A percentile compares a stretch with the other conserved stretches of the same genome.
Evolutionary conservation across 1,140 invertebrate species (phyloP).

Genomic region (Sogatella furcifera): DNA sequence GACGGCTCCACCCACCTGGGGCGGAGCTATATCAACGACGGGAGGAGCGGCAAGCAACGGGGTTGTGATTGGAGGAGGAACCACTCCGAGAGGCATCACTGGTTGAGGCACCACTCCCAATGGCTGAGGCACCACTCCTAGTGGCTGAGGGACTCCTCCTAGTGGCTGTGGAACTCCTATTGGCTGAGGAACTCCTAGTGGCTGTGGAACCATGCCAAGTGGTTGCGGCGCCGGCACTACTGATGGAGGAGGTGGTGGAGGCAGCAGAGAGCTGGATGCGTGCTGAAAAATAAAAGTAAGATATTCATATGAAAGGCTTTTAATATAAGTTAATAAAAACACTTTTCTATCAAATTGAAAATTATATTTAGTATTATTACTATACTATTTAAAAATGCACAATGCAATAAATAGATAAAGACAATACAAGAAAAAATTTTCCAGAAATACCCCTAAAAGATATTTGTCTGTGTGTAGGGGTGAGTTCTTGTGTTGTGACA

Average conservation of each 20-base stretch:
- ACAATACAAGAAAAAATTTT: no score
- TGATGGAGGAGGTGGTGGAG: not conserved
- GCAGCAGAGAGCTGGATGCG: not conserved
- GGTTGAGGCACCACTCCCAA: not conserved
- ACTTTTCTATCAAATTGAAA: no score
- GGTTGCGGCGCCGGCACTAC: not conserved
- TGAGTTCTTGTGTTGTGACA: no score
- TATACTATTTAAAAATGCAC: no score
- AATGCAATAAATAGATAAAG: no score
- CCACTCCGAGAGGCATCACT: not conserved
- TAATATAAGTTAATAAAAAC: not conserved
- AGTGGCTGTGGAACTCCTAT: not conserved
- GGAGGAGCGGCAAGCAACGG: not conserved
- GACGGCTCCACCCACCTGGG: not conserved
- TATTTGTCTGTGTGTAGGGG: no score
- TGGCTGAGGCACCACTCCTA: not conserved
- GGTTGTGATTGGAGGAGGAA: constrained; percentile 2
- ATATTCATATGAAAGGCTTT: not conserved
- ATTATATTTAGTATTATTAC: no score
- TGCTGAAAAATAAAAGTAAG: not conserved
- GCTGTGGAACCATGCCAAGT: not conserved
- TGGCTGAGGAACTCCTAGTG: not conserved
- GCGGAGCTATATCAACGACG: no score
- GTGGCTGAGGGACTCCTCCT: not conserved
- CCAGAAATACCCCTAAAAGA: no score